phyloP scores from a whole-genome alignment of 2,888 invertebrate species.

The Octodonta nipae region DNA sequence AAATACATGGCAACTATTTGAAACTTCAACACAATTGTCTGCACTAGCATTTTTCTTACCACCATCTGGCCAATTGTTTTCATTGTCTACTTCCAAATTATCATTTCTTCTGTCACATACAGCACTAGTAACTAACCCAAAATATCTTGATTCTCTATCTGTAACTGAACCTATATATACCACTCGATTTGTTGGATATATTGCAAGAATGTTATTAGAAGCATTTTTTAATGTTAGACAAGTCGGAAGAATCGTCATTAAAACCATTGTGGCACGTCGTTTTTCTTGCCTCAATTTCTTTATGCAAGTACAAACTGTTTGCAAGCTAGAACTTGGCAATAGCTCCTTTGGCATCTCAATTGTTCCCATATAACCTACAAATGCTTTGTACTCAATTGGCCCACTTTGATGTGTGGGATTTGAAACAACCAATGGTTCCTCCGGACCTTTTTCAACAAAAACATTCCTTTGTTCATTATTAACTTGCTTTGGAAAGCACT shows the following conservation, averaged over 20 bases:
- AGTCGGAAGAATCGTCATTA: constrained; percentile 71
- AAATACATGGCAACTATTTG: constrained; percentile 90
- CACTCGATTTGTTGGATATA: constrained; percentile 74
- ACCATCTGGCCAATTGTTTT: constrained; percentile 15
- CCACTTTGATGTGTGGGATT: constrained; percentile 33
- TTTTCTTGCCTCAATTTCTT: constrained; percentile 79
- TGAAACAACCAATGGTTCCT: constrained; percentile 14
- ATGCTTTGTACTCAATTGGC: constrained; percentile 63
- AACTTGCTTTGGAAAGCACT: constrained; percentile 11
- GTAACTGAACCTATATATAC: constrained; percentile 81
- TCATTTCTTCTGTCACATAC: constrained; percentile 36
- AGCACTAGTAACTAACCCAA: constrained; percentile 81
- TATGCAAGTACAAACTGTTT: constrained; percentile 76
- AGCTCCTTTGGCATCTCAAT: constrained; percentile 87
- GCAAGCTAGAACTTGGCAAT: constrained; percentile 57
- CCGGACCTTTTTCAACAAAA: constrained; percentile 1
- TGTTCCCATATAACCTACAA: constrained; percentile 89
- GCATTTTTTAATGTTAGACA: constrained; percentile 68
- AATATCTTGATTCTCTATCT: constrained; percentile 82
- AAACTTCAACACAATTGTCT: constrained; percentile 44
- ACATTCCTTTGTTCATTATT: no score
- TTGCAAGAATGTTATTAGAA: constrained; percentile 66
- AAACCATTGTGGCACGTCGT: constrained; percentile 68
- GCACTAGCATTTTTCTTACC: constrained; percentile 30
- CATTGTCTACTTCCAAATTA: constrained; percentile 13